Evolutionary conservation across 2,113 vertebrate genomes (phyloP), one percentile per base, ranked within the genome.

Genomic region (Phyllopteryx taeniolatus): DNA sequence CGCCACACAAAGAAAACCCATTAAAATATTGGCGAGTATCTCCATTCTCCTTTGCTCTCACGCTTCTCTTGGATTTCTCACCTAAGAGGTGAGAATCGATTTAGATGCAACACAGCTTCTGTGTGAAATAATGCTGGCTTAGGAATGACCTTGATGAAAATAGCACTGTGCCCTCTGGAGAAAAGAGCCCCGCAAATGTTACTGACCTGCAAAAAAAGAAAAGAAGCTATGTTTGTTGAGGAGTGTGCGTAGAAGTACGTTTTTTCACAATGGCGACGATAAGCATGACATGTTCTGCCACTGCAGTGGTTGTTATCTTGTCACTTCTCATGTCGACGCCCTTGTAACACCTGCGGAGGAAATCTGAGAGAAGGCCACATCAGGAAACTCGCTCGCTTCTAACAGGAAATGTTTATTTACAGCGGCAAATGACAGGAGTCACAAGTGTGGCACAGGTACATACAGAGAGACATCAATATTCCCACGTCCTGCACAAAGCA

Each of bases 351-450:
- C 39, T 11, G 9, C n/a, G 35, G 35, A 39, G 35, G 4, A 39
- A 39, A 39, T 39, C 35, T 39, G 1, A 51, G 53, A 57, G 27
- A 35, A 8, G 63, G 19, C n/a, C 59, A 68, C 20, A 68, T 35
- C 67, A 47, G 0, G 44, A 66, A 66, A 31, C 64, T 35, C 12
- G 51, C 7, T 87, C 74, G 88, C 86, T 90, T 90, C 86, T 90
- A 90, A 86, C 88, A 90, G 91, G 91, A 92, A 89, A 92, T 91
- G 90, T 93, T 92, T 93, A 93, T 93, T 93, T 92, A 93, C 91
- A 93, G 86, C 82, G 83, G 91, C 87, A 87, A 91, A 91, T 91
- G 91, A 90, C 88, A 92, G 87, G 86, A 87, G 86, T 91, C 89
- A 92, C 90, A 91, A 88, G 83, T 88, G 85, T 88, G 91, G 80